Conservation (phyloP, 2,888 invertebrate species). For the Pristionchus fissidentatus region DNA sequence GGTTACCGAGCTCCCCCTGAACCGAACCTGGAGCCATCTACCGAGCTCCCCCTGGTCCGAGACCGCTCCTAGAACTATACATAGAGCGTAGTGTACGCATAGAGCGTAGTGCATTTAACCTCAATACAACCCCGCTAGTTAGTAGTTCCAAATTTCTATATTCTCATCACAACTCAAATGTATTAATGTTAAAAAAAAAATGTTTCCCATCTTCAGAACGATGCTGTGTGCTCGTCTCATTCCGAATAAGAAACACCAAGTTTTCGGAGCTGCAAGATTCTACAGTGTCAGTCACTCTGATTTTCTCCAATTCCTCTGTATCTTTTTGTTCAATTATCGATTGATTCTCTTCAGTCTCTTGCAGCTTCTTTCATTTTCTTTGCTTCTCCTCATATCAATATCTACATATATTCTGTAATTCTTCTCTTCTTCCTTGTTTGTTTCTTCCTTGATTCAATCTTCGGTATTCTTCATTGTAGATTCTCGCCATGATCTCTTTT, state of each 20-base stretch:
- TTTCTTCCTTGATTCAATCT: too few relatives aligned
- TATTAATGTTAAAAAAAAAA: too few relatives aligned
- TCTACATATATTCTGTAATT: not conserved
- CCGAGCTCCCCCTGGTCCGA: too few relatives aligned
- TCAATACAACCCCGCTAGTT: too few relatives aligned
- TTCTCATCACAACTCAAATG: too few relatives aligned
- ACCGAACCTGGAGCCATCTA: too few relatives aligned
- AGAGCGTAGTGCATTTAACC: too few relatives aligned
- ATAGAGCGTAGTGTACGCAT: too few relatives aligned
- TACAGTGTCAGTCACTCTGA: not conserved
- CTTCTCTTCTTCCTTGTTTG: not conserved
- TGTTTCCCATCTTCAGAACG: not conserved
- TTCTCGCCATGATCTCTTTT: not conserved
- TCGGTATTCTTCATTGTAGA: not conserved
- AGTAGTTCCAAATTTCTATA: too few relatives aligned
- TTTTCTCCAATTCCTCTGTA: not conserved
- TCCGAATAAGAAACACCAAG: slow-evolving; percentile 15
- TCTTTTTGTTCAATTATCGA: too few relatives aligned
- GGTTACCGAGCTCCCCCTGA: too few relatives aligned
- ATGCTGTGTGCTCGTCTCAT: slow-evolving; percentile 25
- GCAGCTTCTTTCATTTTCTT: slow-evolving; percentile 7
- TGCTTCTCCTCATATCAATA: slow-evolving; percentile 8
- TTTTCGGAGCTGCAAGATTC: slow-evolving; percentile 5
- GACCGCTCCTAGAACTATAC: too few relatives aligned
- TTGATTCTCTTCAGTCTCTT: slow-evolving; percentile 26